These are phyloP conservation scores for Phrynocephalus vlangalii DNA, from an alignment of 2,797 vertebrate genomes.

Conservation along the genomic window DNA sequence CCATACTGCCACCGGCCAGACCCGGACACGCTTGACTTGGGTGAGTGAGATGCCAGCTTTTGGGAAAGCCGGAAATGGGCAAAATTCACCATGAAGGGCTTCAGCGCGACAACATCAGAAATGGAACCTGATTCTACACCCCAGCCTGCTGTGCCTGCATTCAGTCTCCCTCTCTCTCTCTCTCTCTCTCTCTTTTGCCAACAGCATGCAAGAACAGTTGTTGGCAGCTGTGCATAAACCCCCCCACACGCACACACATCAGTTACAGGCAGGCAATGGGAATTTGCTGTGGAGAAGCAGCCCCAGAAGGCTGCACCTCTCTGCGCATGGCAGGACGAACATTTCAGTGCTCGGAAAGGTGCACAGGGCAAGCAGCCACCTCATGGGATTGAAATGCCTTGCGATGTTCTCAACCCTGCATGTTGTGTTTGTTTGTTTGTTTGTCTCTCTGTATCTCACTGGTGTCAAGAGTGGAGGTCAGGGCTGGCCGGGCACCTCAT, in stretches of 20 bases:
- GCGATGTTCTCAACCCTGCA: background rate
- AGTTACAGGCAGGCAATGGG: background rate
- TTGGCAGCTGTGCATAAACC: background rate
- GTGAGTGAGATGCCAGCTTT: conserved; percentile 77
- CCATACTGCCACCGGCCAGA: conserved; percentile 92
- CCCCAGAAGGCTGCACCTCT: background rate
- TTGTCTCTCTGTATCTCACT: conserved; percentile 7
- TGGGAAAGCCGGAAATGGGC: no score
- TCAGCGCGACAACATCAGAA: background rate
- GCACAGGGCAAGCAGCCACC: background rate
- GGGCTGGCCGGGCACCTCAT: conserved; percentile 96
- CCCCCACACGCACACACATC: background rate
- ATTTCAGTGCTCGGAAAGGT: background rate
- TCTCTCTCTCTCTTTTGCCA: background rate
- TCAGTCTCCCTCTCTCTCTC: no score
- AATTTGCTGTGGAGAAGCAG: background rate
- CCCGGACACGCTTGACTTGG: conserved; percentile 90
- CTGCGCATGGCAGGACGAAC: background rate
- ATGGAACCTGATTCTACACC: background rate
- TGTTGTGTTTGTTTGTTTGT: conserved; percentile 19
- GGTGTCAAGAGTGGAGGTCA: conserved; percentile 90
- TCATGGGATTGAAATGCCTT: background rate
- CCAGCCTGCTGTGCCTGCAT: no score
- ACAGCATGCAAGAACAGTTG: background rate
- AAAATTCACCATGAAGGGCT: background rate